Evolutionary conservation across 2,113 vertebrate genomes (phyloP), one percentile per base, ranked within the genome.

Genomic region (Misgurnus anguillicaudatus): DNA sequence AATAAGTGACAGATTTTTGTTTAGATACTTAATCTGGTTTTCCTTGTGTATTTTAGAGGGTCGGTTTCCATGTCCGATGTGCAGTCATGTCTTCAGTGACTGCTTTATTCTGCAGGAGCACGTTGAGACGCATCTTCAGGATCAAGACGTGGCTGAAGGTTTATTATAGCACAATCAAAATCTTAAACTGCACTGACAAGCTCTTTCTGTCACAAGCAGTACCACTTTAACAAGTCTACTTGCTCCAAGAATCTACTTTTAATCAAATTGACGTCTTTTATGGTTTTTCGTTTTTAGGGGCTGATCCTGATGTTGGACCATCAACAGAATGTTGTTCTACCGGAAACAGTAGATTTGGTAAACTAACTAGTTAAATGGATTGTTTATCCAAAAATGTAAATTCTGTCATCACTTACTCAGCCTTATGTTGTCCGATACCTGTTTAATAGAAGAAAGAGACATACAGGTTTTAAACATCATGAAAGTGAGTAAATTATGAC

Each of bases 41-140:
- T 60, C 21, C 86, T 16, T 83, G 9, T 86, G 45, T 80, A 4
- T 85, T 78, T 0, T 81, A 93, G 91, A 92, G 38, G 84, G 85
- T 36, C 75, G 85, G 0, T 94, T 93, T 80, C 86, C 94, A n/a
- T 98, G 97, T 80, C 96, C 96, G 11, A 87, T 98, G 89, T 98
- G 97, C 85, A 79, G 86, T 9, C 91, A 96, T 73, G 87, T 93
- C 36, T 97, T 85, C 82, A 87, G 69, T 67, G 87, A 89, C 75
- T 17, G 68, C 10, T 75, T 78, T 21, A 42, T 89, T 63, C 84
- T 93, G 57, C 91, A 92, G 74, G 90, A 92, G 36, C 92, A 93
- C 17, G 92, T 93, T 1, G 92, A 93, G 84, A 36, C 92, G 19
- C 92, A 93, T 79, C 83, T 92, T 60, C 84, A 89, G 66, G 87